A percentile compares a stretch with the other conserved stretches of the same genome.
Conservation (phyloP, 2,113 vertebrate species). For the Clarias macrocephalus region DNA sequence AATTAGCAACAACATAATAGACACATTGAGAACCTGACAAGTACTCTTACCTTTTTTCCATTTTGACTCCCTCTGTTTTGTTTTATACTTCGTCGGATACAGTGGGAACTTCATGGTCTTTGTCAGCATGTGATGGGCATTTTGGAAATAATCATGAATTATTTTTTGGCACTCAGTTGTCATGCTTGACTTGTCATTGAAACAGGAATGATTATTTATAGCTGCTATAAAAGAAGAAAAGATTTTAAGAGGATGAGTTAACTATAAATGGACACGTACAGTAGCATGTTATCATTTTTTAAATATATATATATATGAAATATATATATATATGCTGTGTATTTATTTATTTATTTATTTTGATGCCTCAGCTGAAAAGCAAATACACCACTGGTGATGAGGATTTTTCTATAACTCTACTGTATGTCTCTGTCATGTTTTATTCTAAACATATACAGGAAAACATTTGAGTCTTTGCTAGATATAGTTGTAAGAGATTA, state of each 20-base stretch:
- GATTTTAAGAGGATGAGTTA: neutral
- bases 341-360: too few species aligned
- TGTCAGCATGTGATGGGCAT: neutral
- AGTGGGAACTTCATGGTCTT: too few species aligned
- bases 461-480: neutral
- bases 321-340: too few species aligned
- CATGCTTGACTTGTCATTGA: neutral
- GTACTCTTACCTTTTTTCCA: too few species aligned
- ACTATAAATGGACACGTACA: neutral
- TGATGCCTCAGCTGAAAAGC: too few species aligned
- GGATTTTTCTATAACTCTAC: neutral
- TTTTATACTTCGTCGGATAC: too few species aligned
- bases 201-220: neutral
- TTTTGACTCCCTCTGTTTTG: too few species aligned
- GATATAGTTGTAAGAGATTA: neutral
- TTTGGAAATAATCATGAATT: neutral
- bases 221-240: neutral
- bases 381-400: neutral
- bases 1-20: too few species aligned
- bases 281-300: neutral
- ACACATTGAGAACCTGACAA: too few species aligned
- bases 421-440: neutral
- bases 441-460: neutral
- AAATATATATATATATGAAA: too few species aligned
- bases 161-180: neutral